Evolutionary conservation across 2,113 vertebrate genomes (phyloP).

Genomic region (Trichechus manatus): DNA sequence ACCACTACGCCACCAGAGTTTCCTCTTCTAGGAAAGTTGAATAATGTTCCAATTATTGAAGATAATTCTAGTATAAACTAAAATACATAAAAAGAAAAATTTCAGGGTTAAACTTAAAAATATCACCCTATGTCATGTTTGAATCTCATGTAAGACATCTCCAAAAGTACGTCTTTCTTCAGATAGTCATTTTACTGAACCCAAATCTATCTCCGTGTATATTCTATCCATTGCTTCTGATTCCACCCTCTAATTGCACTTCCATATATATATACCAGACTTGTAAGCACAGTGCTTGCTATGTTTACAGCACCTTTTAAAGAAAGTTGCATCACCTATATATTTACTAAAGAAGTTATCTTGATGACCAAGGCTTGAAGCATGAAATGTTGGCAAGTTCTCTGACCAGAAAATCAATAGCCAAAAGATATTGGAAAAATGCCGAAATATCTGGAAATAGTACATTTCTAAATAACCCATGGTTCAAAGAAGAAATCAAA

Average conservation of each 20-base stretch:
- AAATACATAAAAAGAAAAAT: constrained; percentile 19
- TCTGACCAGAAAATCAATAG: background rate
- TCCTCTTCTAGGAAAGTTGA: background rate
- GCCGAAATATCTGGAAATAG: background rate
- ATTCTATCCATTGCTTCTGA: background rate
- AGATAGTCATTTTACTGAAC: background rate
- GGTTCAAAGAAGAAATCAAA: background rate
- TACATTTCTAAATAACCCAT: background rate
- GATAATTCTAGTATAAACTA: background rate
- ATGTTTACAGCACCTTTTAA: background rate
- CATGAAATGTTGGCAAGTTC: background rate
- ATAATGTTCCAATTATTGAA: background rate
- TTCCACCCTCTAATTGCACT: background rate
- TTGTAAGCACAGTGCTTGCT: background rate
- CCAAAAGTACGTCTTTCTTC: background rate
- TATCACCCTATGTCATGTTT: background rate
- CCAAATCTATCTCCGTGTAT: background rate
- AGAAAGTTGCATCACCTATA: background rate
- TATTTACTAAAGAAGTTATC: background rate
- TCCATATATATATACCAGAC: background rate
- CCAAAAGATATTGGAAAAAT: background rate
- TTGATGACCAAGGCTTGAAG: background rate
- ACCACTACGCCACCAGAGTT: no score
- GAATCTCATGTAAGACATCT: background rate
- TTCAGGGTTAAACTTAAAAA: background rate